Conservation (phyloP, 1,140 invertebrate species). For the Pararge aegeria region DNA sequence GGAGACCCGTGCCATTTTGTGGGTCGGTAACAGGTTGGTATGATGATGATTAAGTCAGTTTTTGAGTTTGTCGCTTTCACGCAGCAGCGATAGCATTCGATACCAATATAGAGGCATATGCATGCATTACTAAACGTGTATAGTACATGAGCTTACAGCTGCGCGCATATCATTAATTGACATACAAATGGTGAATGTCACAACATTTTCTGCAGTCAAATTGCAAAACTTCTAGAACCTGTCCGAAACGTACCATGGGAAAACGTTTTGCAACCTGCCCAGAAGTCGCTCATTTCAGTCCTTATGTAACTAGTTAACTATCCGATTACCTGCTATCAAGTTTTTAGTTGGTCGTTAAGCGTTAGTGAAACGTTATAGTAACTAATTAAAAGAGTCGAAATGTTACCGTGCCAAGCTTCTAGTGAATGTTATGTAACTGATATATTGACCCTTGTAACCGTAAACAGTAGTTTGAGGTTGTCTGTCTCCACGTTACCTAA, state of each 20-base stretch:
- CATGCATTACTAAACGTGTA: no score
- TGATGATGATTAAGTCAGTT: no score
- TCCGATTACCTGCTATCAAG: slow-evolving; percentile 4
- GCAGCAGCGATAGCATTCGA: no score
- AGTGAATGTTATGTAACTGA: slow-evolving; percentile 16
- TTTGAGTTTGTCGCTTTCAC: no score
- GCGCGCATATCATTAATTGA: no score
- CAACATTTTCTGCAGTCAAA: background rate
- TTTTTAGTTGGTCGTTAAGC: slow-evolving; percentile 15
- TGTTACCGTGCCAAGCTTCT: slow-evolving; percentile 7
- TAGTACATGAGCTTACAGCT: no score
- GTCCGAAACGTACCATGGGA: background rate
- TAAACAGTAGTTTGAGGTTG: background rate
- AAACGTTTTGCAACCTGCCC: background rate
- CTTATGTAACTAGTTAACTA: slow-evolving; percentile 13
- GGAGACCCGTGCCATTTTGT: no score
- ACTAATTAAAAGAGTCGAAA: slow-evolving; percentile 13
- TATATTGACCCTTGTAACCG: background rate
- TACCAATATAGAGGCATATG: no score
- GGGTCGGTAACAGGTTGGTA: no score
- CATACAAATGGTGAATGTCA: no score
- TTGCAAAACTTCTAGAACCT: background rate
- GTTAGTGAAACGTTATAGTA: slow-evolving; percentile 17
- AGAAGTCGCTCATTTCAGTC: background rate
- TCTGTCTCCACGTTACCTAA: no score